Base-by-base conservation (phyloP, 2,113 vertebrate species). In the Pomatorhinus ruficollis region DNA sequence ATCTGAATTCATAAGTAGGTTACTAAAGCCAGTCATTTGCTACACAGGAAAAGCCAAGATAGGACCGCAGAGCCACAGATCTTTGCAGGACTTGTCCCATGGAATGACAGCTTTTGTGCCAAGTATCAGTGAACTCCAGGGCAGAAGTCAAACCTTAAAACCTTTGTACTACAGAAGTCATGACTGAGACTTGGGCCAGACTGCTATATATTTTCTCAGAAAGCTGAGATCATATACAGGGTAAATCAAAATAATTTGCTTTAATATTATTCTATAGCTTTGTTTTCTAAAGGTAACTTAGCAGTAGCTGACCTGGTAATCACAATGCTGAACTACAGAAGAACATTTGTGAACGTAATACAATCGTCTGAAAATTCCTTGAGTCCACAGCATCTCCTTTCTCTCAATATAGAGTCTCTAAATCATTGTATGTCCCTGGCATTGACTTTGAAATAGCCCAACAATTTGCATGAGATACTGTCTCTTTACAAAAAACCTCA, bases 21-120 rank as follows among this genome's bases (percentile, higher is more conserved):
- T 75, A 19, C 9, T 70, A 23, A 61, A 82, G 12, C 30, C 52
- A 70, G 16, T 24, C 28, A 61, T 24, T 47, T 75, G 20, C n/a
- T 66, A 20, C 21, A 20, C 18, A 30, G 52, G 65, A 33, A 85
- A 35, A 42, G 24, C 16, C 57, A 66, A 54, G 33, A 20, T 9
- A 78, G 49, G 23, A 39, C 27, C 27, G 24, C 15, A 89, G 60
- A n/a, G 37, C 22, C 39, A 42, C 11, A 63, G 42, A 42, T 54
- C 23, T 75, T 71, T 1, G 1, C 1, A 59, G 25, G 20, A 40
- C 28, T 65, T 77, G 15, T 74, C 16, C 37, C 0, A 0, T 54
- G 42, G 15, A 47, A 53, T 33, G 8, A 21, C 25, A 44, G 13
- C 25, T 70, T 59, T 61, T 59, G 30, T 39, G 13, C 12, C n/a